Percentiles rank a stretch among this genome's conserved stretches.
Evolutionary conservation across 53 echinoderm and acorn worm species (phyloP).

Genomic region (Actinopyga echinites): DNA sequence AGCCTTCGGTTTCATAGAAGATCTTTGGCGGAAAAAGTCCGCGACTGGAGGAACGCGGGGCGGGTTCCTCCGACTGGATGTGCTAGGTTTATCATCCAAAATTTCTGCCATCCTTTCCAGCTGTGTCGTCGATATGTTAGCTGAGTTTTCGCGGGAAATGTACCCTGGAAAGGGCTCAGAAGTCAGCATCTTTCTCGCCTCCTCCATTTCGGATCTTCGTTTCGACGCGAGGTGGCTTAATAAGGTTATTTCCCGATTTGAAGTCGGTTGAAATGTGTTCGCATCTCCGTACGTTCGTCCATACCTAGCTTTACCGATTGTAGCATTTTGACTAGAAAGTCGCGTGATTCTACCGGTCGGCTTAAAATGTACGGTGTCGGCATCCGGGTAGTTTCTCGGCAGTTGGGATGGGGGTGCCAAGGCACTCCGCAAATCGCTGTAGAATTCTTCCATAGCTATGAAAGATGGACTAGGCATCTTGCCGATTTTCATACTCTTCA

Average conservation of each 20-base stretch:
- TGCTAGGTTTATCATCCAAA: not conserved
- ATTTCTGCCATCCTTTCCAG: conserved; percentile 29
- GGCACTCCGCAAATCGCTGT: conserved; percentile 22
- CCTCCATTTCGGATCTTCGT: conserved; percentile 29
- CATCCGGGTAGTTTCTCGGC: not conserved
- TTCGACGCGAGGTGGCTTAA: conserved; percentile 27
- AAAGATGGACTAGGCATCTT: conserved; percentile 33
- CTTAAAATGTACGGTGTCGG: not conserved
- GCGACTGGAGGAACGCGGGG: conserved; percentile 2
- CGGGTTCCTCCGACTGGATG: not conserved
- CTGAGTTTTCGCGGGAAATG: conserved; percentile 19
- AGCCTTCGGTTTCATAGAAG: not conserved
- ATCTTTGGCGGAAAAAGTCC: conserved; percentile 15
- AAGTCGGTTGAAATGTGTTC: conserved; percentile 2
- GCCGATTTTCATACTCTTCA: conserved; percentile 24
- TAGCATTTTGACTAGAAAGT: not conserved
- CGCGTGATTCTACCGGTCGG: not conserved
- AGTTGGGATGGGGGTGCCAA: not conserved
- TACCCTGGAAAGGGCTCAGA: conserved; percentile 18
- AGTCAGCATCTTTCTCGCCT: not conserved
- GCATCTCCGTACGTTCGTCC: not conserved
- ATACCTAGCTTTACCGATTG: too few species aligned
- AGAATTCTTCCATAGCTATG: conserved; percentile 29
- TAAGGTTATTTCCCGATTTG: conserved; percentile 13
- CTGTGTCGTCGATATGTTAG: conserved; percentile 4